phyloP scores from a whole-genome alignment of 2,797 vertebrate species.

The Knipowitschia caucasica region DNA sequence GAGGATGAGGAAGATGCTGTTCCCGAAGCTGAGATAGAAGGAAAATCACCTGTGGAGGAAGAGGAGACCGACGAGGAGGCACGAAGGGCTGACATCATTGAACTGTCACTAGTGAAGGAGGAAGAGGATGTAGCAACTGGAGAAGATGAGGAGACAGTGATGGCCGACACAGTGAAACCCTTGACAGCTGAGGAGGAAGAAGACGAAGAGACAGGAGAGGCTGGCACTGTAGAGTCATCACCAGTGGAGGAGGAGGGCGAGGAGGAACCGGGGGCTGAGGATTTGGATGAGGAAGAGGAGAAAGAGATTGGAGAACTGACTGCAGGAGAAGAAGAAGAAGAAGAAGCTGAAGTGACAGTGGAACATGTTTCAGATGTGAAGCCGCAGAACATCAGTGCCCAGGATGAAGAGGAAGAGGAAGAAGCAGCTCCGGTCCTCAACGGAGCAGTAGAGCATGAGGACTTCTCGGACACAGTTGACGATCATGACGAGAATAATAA shows the following conservation, averaged over 20 bases:
- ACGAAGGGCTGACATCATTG: background rate
- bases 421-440: background rate
- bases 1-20: conserved; percentile 9
- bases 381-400: conserved; percentile 1
- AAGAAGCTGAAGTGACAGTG: conserved; percentile 22
- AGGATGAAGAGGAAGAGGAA: conserved; percentile 11
- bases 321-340: conserved; percentile 14
- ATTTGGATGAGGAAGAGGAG: conserved; percentile 5
- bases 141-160: conserved; percentile 1
- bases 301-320: conserved; percentile 9
- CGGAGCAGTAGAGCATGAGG: conserved; percentile 8
- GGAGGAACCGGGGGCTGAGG: background rate
- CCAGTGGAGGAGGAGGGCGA: background rate
- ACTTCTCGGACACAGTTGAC: conserved; percentile 23
- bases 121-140: conserved; percentile 19
- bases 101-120: background rate
- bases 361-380: conserved; percentile 24
- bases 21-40: background rate
- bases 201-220: conserved; percentile 10
- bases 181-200: background rate
- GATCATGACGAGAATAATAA: conserved; percentile 61
- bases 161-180: background rate
- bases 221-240: background rate
- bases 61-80: background rate
- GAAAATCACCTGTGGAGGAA: background rate